Percentiles rank a stretch among this genome's conserved stretches.
These are phyloP conservation scores for Drosophila hydei DNA, from an alignment of 1,140 invertebrate genomes.

Conservation along the genomic window DNA sequence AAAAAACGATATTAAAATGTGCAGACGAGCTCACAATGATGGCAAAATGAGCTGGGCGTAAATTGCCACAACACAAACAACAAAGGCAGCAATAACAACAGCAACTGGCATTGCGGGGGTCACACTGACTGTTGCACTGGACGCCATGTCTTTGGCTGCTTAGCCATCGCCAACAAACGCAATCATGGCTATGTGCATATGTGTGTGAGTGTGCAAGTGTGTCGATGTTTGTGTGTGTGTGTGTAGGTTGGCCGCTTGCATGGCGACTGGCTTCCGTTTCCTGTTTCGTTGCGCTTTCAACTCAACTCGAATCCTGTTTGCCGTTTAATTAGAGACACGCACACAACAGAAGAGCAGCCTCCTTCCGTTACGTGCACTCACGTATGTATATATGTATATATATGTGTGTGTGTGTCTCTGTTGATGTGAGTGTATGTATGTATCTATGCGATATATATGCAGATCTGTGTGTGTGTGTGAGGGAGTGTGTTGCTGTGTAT, in stretches of 20 bases:
- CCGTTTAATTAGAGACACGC: slow-evolving; percentile 82
- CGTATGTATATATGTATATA: slow-evolving; percentile 30
- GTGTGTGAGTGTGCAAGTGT: slow-evolving; percentile 3
- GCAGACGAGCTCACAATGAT: slow-evolving; percentile 45
- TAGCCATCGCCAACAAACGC: slow-evolving; percentile 72
- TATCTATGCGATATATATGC: neutral
- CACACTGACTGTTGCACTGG: slow-evolving; percentile 44
- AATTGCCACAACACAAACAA: slow-evolving; percentile 35
- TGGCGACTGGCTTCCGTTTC: slow-evolving; percentile 81
- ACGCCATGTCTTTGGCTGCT: slow-evolving; percentile 57
- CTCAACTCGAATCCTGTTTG: slow-evolving; percentile 81
- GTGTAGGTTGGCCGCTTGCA: slow-evolving; percentile 41
- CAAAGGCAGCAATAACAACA: neutral
- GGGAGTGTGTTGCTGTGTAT: slow-evolving; percentile 26
- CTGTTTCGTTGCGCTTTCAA: slow-evolving; percentile 80
- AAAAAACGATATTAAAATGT: slow-evolving; percentile 56
- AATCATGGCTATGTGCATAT: slow-evolving; percentile 43
- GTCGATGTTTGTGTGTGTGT: slow-evolving; percentile 16
- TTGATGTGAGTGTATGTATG: slow-evolving; percentile 4
- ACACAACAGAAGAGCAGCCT: slow-evolving; percentile 52
- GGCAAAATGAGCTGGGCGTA: slow-evolving; percentile 67
- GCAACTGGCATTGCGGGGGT: slow-evolving; percentile 41
- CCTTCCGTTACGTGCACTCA: slow-evolving; percentile 52
- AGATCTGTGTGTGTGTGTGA: slow-evolving; percentile 24
- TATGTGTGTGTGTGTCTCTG: slow-evolving; percentile 18